phyloP scores from a whole-genome alignment of 2,797 vertebrate genomes.

The Remorina albescens region DNA sequence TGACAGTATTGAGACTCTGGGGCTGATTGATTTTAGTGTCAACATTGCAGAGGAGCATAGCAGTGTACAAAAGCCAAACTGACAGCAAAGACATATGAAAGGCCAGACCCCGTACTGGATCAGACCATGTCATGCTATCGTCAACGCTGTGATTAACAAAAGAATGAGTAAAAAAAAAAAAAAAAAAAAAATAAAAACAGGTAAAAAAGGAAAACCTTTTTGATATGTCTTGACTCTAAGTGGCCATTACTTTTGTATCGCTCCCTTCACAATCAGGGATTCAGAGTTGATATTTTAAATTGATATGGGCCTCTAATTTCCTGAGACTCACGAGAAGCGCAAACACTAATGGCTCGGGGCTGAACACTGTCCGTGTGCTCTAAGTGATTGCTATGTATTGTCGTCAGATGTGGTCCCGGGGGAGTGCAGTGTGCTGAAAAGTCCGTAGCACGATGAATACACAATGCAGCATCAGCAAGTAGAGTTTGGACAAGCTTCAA shows the following conservation, averaged over 20 bases:
- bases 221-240: conserved; percentile 26
- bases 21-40: conserved; percentile 60
- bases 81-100: conserved; percentile 55
- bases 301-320: conserved; percentile 55
- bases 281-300: conserved; percentile 18
- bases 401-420: conserved; percentile 15
- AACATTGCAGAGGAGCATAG: conserved; percentile 57
- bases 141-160: conserved; percentile 34
- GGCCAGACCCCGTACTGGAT: conserved; percentile 29
- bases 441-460: conserved; percentile 20
- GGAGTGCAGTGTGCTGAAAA: conserved; percentile 13
- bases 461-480: conserved; percentile 34
- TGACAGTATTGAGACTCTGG: conserved; percentile 49
- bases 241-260: conserved; percentile 17
- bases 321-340: conserved; percentile 20
- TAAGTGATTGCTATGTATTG: conserved; percentile 2
- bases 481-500: conserved; percentile 38
- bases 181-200: conserved; percentile 34
- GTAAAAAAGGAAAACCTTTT: conserved; percentile 6
- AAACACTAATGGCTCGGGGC: neutral
- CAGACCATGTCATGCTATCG: conserved; percentile 37
- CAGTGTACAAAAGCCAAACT: conserved; percentile 59
- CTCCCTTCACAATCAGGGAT: conserved; percentile 1
- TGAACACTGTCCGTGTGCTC: neutral
- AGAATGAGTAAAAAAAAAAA: conserved; percentile 28